Percentiles rank a stretch among this genome's conserved stretches.
phyloP scores from a whole-genome alignment of 2,113 vertebrate species.

The Lepus americanus region DNA sequence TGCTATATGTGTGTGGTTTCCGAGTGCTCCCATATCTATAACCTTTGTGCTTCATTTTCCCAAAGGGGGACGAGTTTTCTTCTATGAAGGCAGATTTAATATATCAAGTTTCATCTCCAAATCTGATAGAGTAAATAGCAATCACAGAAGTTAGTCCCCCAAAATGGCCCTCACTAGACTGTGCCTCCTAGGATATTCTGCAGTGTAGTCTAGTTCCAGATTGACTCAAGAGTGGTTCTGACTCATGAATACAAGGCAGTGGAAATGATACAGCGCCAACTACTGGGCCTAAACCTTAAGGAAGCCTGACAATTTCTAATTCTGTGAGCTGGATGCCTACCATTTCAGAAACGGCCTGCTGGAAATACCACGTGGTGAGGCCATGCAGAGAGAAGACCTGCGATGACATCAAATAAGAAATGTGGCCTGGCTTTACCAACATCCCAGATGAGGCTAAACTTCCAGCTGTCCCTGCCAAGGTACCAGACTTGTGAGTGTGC shows the following conservation, averaged over 20 bases:
- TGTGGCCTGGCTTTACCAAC: neutral
- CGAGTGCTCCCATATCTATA: constrained; percentile 60
- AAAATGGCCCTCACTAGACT: neutral
- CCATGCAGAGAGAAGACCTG: neutral
- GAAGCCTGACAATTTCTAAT: neutral
- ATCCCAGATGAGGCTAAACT: neutral
- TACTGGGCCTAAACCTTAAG: neutral
- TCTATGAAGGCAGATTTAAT: neutral
- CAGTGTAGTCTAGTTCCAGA: neutral
- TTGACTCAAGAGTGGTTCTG: neutral
- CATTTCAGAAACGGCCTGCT: neutral
- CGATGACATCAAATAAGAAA: neutral
- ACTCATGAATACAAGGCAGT: neutral
- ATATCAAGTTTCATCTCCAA: neutral
- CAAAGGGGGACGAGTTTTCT: constrained; percentile 48
- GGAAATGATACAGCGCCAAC: neutral
- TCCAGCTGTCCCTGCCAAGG: neutral
- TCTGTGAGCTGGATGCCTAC: neutral
- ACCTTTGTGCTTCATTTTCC: constrained; percentile 70
- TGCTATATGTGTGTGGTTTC: constrained; percentile 63
- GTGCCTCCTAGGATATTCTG: neutral
- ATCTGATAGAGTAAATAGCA: neutral
- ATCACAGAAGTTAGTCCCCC: neutral
- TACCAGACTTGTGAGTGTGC: neutral
- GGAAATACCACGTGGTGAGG: neutral